Percentiles rank a stretch among this genome's conserved stretches.
Evolutionary conservation across 2,888 invertebrate genomes (phyloP).

Genomic region (Ophion costatus): DNA sequence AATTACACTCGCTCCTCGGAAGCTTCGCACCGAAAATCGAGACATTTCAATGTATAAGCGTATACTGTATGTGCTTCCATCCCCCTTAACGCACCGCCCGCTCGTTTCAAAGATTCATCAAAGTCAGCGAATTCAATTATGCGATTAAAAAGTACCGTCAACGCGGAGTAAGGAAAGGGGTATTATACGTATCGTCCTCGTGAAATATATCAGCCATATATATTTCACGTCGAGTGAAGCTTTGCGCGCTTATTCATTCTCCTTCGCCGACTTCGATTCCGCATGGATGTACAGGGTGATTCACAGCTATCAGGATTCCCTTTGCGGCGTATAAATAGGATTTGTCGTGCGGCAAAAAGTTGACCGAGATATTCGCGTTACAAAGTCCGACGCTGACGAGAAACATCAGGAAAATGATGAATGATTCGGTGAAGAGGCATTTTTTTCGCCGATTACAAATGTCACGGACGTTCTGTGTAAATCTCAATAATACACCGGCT

Average conservation of each 20-base stretch:
- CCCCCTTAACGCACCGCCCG: neutral
- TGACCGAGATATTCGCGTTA: too few species aligned
- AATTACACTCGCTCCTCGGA: conserved; percentile 15
- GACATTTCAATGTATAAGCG: conserved; percentile 14
- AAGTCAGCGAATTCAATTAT: conserved; percentile 77
- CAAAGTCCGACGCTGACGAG: too few species aligned
- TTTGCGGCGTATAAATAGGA: too few species aligned
- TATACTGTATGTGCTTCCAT: conserved; percentile 29
- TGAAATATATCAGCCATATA: conserved; percentile 5
- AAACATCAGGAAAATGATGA: too few species aligned
- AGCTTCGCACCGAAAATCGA: conserved; percentile 13
- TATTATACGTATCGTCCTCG: conserved; percentile 37
- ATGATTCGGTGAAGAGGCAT: too few species aligned
- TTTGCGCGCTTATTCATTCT: conserved; percentile 16
- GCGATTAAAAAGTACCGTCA: conserved; percentile 44
- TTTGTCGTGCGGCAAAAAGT: too few species aligned
- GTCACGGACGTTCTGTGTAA: too few species aligned
- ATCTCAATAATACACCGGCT: too few species aligned
- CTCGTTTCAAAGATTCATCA: conserved; percentile 72
- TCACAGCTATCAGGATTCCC: too few species aligned
- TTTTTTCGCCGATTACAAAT: too few species aligned
- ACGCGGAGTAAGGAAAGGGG: neutral
- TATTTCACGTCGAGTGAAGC: conserved; percentile 38
- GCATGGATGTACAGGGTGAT: too few species aligned
- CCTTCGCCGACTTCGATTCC: neutral